Evolutionary conservation across 2,797 vertebrate species (phyloP).

Genomic region (Malurus splendens): DNA sequence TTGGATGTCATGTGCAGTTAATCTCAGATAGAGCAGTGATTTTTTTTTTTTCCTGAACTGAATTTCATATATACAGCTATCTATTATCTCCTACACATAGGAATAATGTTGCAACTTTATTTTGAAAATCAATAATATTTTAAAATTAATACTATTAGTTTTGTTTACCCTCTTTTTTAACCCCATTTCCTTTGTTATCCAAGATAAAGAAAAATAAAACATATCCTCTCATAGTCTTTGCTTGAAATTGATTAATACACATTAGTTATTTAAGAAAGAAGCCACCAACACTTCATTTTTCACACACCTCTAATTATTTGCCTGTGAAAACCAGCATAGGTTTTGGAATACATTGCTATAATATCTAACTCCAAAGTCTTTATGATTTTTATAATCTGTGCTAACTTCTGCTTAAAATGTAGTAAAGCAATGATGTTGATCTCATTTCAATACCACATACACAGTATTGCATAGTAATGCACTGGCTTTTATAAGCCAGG

Average conservation of each 20-base stretch:
- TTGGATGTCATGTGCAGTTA: conserved; percentile 43
- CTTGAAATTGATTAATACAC: conserved; percentile 22
- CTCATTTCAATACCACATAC: conserved; percentile 51
- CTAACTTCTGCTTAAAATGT: conserved; percentile 65
- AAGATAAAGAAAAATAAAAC: neutral
- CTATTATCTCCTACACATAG: neutral
- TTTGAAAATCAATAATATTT: conserved; percentile 4
- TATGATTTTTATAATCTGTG: conserved; percentile 49
- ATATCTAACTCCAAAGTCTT: conserved; percentile 30
- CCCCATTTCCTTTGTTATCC: neutral
- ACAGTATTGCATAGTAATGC: conserved; percentile 47
- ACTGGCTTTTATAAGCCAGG: conserved; percentile 50
- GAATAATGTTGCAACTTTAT: neutral
- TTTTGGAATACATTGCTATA: conserved; percentile 3
- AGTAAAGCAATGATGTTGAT: conserved; percentile 46
- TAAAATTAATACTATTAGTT: neutral
- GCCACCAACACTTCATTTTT: neutral
- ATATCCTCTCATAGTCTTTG: neutral
- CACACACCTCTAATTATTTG: conserved; percentile 28
- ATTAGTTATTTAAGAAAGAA: conserved; percentile 46
- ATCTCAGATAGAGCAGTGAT: conserved; percentile 28
- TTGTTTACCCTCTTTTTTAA: neutral
- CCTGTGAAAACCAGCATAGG: neutral
- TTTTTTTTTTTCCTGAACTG: conserved; percentile 11
- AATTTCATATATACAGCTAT: conserved; percentile 11